Conservation (phyloP, 2,113 vertebrate species). For the Gnathonemus echidnorhynchus region DNA sequence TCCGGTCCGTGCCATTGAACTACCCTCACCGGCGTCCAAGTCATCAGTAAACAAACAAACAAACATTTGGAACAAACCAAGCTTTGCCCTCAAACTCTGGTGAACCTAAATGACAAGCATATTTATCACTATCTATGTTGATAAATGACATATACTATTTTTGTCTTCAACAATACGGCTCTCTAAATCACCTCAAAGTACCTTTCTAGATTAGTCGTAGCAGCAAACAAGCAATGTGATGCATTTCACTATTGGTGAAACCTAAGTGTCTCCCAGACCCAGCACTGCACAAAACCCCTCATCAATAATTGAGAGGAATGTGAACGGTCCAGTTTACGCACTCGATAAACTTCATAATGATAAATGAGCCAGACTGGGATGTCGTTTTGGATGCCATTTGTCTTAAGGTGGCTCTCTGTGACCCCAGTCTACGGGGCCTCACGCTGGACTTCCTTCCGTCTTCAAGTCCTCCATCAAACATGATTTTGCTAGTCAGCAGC, state of each 20-base stretch:
- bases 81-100: background rate
- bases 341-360: background rate
- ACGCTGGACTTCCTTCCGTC: background rate
- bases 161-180: background rate
- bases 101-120: background rate
- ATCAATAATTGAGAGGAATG: conserved; percentile 58
- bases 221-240: background rate
- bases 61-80: background rate
- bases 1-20: background rate
- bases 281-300: conserved; percentile 31
- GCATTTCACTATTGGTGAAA: conserved; percentile 6
- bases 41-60: background rate
- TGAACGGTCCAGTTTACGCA: conserved; percentile 24
- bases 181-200: background rate
- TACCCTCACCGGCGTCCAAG: background rate
- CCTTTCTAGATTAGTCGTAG: background rate
- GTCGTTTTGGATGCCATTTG: background rate
- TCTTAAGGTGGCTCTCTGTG: background rate
- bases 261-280: background rate
- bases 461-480: background rate
- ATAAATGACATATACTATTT: background rate
- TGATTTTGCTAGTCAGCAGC: background rate
- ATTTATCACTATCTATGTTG: background rate
- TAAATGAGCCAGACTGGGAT: background rate
- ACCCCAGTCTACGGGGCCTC: background rate